Evolutionary conservation across 2,888 invertebrate species (phyloP), one percentile per base, ranked within the genome.

Genomic region (Drosophila limbata): DNA sequence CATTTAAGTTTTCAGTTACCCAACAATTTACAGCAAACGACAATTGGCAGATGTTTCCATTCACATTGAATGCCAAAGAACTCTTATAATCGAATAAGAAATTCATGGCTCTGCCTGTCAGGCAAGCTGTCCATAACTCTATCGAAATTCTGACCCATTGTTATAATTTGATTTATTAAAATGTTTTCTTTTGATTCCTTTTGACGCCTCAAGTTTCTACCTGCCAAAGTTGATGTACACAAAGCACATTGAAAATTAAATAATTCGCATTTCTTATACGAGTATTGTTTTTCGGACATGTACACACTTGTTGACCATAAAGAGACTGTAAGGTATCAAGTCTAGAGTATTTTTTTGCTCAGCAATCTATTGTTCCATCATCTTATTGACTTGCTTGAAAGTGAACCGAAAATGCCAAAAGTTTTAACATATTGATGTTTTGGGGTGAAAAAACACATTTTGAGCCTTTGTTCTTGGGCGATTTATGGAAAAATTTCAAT

Each of bases 121-220:
- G 42, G 13, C n/a, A 47, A 39, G 9, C 67, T 71, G 84, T 79
- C 73, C 56, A 56, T 61, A 66, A 66, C 42, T 61, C 61, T 52
- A 69, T 70, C 45, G 19, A 60, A 47, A 78, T 55, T 53, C 52
- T 44, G 31, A 42, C 11, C 53, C 33, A 79, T 84, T 76, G 67
- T 55, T 47, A 25, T 25, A 21, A 33, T 67, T 67, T 77, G 80
- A 85, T 77, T 79, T 82, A 88, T 88, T 77, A 56, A 84, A 79
- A 82, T 82, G 75, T 83, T 80, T 78, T 71, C 77, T 48, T 77
- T 75, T 69, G 59, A 72, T 79, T 81, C 17, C 3, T 51, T 40
- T 42, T 73, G 69, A 85, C 72, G 72, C 73, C 66, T 73, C 73
- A 82, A 84, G 84, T 79, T 73, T 39, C 56, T 55, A 31, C 42